Conservation (phyloP, 1,140 invertebrate genomes). For the Drosophila jambulina region DNA sequence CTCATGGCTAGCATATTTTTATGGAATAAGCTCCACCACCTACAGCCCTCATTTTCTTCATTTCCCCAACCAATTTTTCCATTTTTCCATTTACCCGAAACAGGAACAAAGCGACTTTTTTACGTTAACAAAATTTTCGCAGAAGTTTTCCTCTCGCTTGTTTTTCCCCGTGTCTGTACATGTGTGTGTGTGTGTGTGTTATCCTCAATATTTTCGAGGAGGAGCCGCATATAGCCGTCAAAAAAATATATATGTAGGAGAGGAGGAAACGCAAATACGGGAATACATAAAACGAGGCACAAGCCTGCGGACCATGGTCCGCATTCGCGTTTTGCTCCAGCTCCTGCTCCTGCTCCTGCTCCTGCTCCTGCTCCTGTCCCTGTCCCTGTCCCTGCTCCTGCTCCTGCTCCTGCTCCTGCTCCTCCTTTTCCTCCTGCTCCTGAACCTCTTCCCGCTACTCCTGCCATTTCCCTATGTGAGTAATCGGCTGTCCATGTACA, state of each 20-base stretch:
- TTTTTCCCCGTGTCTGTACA: neutral
- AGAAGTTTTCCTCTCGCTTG: slow-evolving; percentile 27
- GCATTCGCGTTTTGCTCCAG: slow-evolving; percentile 53
- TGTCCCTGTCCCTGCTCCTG: neutral
- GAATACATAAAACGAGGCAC: slow-evolving; percentile 44
- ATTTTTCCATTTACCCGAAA: slow-evolving; percentile 3
- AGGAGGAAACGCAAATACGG: slow-evolving; percentile 68
- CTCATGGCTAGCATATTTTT: slow-evolving; percentile 62
- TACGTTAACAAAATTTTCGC: slow-evolving; percentile 74
- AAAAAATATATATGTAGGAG: slow-evolving; percentile 26
- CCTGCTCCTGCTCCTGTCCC: neutral
- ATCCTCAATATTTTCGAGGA: slow-evolving; percentile 48
- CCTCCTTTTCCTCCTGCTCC: neutral
- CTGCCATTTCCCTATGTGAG: slow-evolving; percentile 42
- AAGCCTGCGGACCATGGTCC: slow-evolving; percentile 19
- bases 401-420: neutral
- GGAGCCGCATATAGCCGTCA: slow-evolving; percentile 40
- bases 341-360: neutral
- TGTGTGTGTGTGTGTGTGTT: slow-evolving; percentile 4
- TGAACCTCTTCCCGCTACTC: neutral
- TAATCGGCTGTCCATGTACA: slow-evolving; percentile 51
- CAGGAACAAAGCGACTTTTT: slow-evolving; percentile 76
- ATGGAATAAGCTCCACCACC: slow-evolving; percentile 13
- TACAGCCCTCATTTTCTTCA: neutral
- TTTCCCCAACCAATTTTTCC: neutral